Base-by-base conservation (phyloP, 2,888 invertebrate species). In the Rhamnusium bicolor region DNA sequence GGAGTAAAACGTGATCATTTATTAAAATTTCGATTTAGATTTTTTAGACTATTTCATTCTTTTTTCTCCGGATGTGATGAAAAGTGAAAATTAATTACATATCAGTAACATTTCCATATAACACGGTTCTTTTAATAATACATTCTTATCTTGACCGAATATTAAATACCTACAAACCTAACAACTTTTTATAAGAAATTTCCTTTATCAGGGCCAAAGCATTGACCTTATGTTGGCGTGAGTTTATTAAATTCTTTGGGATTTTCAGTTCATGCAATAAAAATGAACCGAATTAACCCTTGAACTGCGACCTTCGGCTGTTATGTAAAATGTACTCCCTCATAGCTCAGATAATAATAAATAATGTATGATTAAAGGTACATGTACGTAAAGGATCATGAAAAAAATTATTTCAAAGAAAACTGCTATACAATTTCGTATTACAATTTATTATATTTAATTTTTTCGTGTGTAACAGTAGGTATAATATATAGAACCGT, bases 231-330 rank as follows among this genome's bases (percentile, higher is more conserved):
- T 27, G 16, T 2, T 49, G 18, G 63, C 63, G 65, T 65, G 65
- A 49, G 16, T 65, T 53, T 27, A 12, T 65, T 21, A 18, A 27
- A 32, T 53, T 65, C 53, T 63, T 49, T 47, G 14, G 14, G 21
- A 47, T 69, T 24, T 53, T 29, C 53, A 56, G 24, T 29, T 49
- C 56, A 61, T 67, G 27, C 53, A 71, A 71, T 61, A 71, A 24
- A 27, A 65, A 72, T 66, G 73, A 75, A 73, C 75, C 60, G 51
- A 19, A 21, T 54, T 66, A 68, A 71, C 76, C 72, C 65, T 65
- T 69, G 62, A 74, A 69, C 76, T 51, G 66, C 32, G 65, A 74
- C 74, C 73, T 74, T 73, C 56, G 18, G 6, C 46, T 5, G 40
- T 46, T 19, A 53, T 46, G 29, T 69, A 69, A 61, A 66, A 56